phyloP scores from a whole-genome alignment of 2,113 vertebrate genomes.

The Isichthys henryi region DNA sequence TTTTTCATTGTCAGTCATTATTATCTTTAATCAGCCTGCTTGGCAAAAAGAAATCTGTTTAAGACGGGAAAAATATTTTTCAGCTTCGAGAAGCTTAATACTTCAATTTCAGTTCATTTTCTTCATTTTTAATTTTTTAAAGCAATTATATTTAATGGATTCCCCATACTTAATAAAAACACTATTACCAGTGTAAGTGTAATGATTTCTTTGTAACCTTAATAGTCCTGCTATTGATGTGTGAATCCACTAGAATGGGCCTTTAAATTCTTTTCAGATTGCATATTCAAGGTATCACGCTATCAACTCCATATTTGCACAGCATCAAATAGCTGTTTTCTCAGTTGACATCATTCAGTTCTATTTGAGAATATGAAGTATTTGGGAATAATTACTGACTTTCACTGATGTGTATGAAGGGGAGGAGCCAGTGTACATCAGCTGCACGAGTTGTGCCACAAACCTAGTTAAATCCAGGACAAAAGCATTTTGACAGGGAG shows the following conservation, averaged over 20 bases:
- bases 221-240: background rate
- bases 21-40: background rate
- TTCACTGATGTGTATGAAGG: background rate
- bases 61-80: background rate
- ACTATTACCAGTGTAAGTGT: background rate
- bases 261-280: background rate
- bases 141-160: background rate
- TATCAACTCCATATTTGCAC: background rate
- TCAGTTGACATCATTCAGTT: background rate
- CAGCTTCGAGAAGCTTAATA: background rate
- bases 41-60: background rate
- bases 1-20: background rate
- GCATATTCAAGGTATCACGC: background rate
- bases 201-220: background rate
- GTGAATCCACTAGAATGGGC: background rate
- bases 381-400: background rate
- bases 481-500: background rate
- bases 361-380: background rate
- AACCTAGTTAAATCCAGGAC: background rate
- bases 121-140: background rate
- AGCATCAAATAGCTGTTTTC: background rate
- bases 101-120: background rate
- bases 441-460: background rate
- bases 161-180: background rate
- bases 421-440: background rate